Percentiles rank a stretch among this genome's conserved stretches.
These are phyloP conservation scores for Maconellicoccus hirsutus DNA, from an alignment of 1,140 invertebrate species.

Conservation along the genomic window DNA sequence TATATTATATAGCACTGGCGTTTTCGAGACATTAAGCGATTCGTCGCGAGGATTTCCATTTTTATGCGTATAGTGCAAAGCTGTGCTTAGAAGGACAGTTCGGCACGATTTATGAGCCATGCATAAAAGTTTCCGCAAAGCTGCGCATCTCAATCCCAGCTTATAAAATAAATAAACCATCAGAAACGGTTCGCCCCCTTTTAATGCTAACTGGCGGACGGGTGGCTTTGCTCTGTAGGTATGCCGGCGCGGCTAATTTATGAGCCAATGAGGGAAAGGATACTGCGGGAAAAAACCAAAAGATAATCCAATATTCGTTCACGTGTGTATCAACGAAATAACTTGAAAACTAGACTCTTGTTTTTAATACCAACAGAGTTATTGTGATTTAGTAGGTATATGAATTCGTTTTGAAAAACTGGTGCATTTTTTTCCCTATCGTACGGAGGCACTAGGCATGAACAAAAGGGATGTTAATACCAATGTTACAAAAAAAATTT, in stretches of 20 bases:
- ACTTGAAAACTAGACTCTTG: constrained; percentile 8
- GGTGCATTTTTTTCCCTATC: no score
- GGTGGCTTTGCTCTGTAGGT: constrained; percentile 15
- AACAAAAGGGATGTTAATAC: no score
- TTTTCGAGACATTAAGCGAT: constrained; percentile 22
- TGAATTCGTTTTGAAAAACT: background rate
- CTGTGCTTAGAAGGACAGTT: constrained; percentile 22
- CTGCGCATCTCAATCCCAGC: constrained; percentile 19
- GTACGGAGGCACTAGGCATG: no score
- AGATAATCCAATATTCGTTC: constrained; percentile 9
- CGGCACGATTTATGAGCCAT: constrained; percentile 20
- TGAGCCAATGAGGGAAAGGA: constrained; percentile 16
- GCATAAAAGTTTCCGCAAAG: constrained; percentile 22
- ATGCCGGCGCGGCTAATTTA: constrained; percentile 14
- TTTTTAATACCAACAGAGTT: background rate
- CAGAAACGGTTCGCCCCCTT: constrained; percentile 17
- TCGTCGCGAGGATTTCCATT: constrained; percentile 21
- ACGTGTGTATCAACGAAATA: background rate
- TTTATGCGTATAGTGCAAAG: constrained; percentile 21
- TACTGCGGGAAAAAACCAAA: background rate
- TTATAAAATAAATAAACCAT: constrained; percentile 23
- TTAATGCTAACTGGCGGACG: constrained; percentile 1
- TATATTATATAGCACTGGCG: background rate
- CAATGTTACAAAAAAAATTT: no score
- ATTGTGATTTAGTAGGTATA: background rate